Evolutionary conservation across 1,140 invertebrate species (phyloP), one percentile per base, ranked within the genome.

Genomic region (Triops longicaudatus): DNA sequence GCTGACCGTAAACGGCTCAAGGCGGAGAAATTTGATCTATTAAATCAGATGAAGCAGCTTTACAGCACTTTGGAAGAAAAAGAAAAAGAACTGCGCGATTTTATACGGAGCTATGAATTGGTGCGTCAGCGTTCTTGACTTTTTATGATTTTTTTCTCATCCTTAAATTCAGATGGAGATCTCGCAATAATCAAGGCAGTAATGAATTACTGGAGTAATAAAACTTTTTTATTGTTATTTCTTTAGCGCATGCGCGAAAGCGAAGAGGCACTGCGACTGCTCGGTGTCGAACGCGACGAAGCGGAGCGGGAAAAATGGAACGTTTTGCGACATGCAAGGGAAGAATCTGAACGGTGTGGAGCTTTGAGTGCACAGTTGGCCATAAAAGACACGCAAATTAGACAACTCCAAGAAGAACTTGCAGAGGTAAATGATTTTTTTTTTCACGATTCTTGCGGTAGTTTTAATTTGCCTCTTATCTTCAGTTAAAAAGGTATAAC

Each of bases 41-140:
- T 97, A 78, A 94, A 93, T 82, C 95, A 98, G 86, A 96, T 97
- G 90, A 97, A 96, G 84, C 94, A 96, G 81, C 87, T 98, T 14
- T 98, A 97, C 83, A 91, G 91, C 77, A 96, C 95, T 17, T 86
- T 98, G 75, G 95, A 97, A 84, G 94, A 97, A 81, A 97, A 97
- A 85, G 95, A 97, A 83, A 91, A 93, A 79, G 95, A 97, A 84
- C 86, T 97, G 17, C 86, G 95, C 78, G 94, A 97, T 84, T 98
- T 98, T 82, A 97, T 98, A 81, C 87, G 94, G 78, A 96, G 93
- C 85, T 98, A 95, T 84, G 95, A 97, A 86, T 93, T 95, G 87
- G 91, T 93, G 86, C 84, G 77, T 31, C 31, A 37, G 77, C 44
- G 42, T 28, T 22, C 17, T 63, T 63, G 10, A 37, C 31, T 63